Base-by-base conservation (phyloP, 2,888 invertebrate genomes). In the Drosophila kambysellisi region DNA sequence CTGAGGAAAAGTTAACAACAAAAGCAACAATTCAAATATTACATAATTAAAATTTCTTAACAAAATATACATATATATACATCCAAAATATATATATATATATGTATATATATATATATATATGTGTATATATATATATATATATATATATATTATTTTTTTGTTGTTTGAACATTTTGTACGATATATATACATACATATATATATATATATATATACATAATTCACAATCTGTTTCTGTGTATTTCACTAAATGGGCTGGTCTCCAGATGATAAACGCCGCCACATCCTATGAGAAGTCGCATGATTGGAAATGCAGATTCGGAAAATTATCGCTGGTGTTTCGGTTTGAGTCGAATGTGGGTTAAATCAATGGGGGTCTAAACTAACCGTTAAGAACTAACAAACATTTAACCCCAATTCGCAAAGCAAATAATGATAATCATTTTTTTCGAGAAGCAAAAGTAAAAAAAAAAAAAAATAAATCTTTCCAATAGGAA, bases 1-100 rank as follows among this genome's bases (percentile, higher is more conserved):
- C 57, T 32, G 61, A 56, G 33, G 29, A 60, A 20, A 20, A 73
- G 67, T 57, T 37, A 67, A 76, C 35, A 61, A 60, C 33, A 29
- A 66, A 32, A 35, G 54, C 69, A 74, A 57, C 70, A 70, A 74
- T 75, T 75, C 60, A 74, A 75, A 20, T 29, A 64, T 64, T 60
- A 60, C 35, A 74, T 68, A 39, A 64, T 61, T 76, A 51, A 67
- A 46, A 68, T 57, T 62, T 77, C 73, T 73, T 78, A 62, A 64
- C 63, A 54, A 77, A 65, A 70, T 78, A 76, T 79, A 77, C 64
- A 74, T 73, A 74, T 52, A 63, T 52, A 63, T 61, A 76, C 46
- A 62, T 48, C 0, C 46, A 37, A 68, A 25, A 58, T 43, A 70
- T 41, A 59, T 61, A 65, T 61, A 61, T 68, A 68, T 46, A 54